These are phyloP conservation scores for Masnerella sp. DNA, from an alignment of 2,888 invertebrate species.

Conservation along the genomic window DNA sequence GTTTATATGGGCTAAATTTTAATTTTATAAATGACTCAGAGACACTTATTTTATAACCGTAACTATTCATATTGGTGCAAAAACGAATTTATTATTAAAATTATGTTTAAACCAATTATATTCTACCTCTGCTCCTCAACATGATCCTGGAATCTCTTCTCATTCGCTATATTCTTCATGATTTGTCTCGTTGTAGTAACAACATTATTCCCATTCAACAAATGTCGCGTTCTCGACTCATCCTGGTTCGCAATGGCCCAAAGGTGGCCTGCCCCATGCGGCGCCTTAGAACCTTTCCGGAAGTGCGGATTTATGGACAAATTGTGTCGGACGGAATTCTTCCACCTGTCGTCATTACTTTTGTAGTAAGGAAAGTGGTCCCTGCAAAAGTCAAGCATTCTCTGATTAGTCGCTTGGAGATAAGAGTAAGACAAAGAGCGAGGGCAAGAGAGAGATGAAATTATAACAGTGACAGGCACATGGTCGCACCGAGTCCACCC, in stretches of 20 bases:
- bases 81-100: too few species aligned
- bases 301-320: slow-evolving; percentile 95
- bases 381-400: too few species aligned
- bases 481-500: slow-evolving; percentile 63
- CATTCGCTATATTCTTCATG: slow-evolving; percentile 43
- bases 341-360: slow-evolving; percentile 94
- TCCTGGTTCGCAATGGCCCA: slow-evolving; percentile 90
- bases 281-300: slow-evolving; percentile 90
- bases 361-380: slow-evolving; percentile 93
- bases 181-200: slow-evolving; percentile 57
- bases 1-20: too few species aligned
- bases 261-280: slow-evolving; percentile 92
- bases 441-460: slow-evolving; percentile 22
- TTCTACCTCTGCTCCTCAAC: slow-evolving; percentile 23
- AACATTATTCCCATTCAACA: slow-evolving; percentile 58
- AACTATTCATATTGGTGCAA: too few species aligned
- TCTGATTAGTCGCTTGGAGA: too few species aligned
- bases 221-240: slow-evolving; percentile 77
- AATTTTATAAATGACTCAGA: too few species aligned
- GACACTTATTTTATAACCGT: too few species aligned
- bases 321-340: slow-evolving; percentile 94
- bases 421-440: too few species aligned
- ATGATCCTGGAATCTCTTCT: slow-evolving; percentile 32
- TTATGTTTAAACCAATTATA: too few species aligned
- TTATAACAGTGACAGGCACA: slow-evolving; percentile 64